These are phyloP conservation scores for Molothrus aeneus DNA, from an alignment of 2,797 vertebrate species.

Conservation along the genomic window DNA sequence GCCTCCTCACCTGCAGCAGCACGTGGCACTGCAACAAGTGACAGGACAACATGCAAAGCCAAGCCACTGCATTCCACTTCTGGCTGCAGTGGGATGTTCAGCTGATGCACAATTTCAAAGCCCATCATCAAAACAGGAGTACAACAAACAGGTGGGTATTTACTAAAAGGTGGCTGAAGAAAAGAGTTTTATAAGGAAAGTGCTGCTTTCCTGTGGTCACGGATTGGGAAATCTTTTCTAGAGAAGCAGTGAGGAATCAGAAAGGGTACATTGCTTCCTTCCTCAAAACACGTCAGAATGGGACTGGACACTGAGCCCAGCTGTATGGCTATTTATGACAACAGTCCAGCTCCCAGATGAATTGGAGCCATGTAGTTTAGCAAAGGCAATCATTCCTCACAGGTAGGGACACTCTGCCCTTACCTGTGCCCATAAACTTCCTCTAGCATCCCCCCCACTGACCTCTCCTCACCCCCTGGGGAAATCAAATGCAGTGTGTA, in stretches of 20 bases:
- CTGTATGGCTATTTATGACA: not conserved
- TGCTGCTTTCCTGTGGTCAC: not conserved
- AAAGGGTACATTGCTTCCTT: not conserved
- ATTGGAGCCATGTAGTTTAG: not conserved
- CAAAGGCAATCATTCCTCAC: not conserved
- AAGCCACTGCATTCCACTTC: not conserved
- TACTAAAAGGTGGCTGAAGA: not conserved
- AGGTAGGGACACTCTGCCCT: not conserved
- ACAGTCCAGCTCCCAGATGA: not conserved
- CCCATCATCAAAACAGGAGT: not conserved
- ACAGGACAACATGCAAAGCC: not conserved
- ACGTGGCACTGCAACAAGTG: conserved; percentile 23
- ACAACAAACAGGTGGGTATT: not conserved
- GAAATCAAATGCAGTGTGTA: accelerated
- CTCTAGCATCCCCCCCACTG: not conserved
- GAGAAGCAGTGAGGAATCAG: not conserved
- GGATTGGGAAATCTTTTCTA: not conserved
- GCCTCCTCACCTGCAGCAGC: not conserved
- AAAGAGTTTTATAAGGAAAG: not conserved
- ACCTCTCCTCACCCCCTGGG: not conserved
- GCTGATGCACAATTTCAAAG: not conserved
- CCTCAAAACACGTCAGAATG: not conserved
- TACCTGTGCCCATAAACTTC: not conserved
- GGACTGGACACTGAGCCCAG: not conserved
- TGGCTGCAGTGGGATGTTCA: not conserved